phyloP scores from a whole-genome alignment of 2,113 vertebrate species.

The Halichoeres trimaculatus region DNA sequence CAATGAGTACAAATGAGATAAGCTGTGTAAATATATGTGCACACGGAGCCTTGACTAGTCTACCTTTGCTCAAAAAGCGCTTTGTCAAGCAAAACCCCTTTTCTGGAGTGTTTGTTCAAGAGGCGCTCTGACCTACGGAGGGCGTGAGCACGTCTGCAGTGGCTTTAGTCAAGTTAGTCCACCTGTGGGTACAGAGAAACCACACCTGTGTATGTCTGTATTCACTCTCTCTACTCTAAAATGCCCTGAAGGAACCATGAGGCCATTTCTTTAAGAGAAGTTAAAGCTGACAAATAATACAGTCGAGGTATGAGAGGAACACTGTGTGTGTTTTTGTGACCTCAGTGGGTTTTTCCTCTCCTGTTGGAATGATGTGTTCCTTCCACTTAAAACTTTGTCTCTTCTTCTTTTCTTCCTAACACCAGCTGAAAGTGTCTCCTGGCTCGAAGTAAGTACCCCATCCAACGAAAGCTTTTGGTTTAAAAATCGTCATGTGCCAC shows the following conservation, averaged over 20 bases:
- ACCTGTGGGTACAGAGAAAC: conserved; percentile 26
- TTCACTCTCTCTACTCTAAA: conserved; percentile 36
- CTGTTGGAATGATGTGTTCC: conserved; percentile 63
- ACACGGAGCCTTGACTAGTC: conserved; percentile 44
- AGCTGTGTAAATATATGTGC: conserved; percentile 46
- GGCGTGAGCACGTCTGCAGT: conserved; percentile 11
- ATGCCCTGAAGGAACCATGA: conserved; percentile 66
- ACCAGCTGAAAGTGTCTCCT: conserved; percentile 58
- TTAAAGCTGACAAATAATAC: conserved; percentile 83
- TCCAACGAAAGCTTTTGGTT: conserved; percentile 78
- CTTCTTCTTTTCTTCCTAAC: conserved; percentile 18
- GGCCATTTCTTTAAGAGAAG: conserved; percentile 59
- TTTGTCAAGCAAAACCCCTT: conserved; percentile 15
- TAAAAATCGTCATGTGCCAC: conserved; percentile 72
- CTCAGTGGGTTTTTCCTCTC: conserved; percentile 22
- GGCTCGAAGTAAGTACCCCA: conserved; percentile 67
- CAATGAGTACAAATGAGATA: conserved; percentile 35
- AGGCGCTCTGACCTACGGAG: conserved; percentile 32
- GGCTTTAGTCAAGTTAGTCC: conserved; percentile 36
- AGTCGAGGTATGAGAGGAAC: conserved; percentile 80
- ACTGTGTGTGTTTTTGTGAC: conserved; percentile 56
- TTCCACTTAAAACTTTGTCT: conserved; percentile 41
- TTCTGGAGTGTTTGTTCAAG: not conserved
- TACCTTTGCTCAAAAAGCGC: conserved; percentile 29
- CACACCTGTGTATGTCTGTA: conserved; percentile 31